These are phyloP conservation scores for Nyleta sp. DNA, from an alignment of 2,888 invertebrate genomes.

Conservation along the genomic window DNA sequence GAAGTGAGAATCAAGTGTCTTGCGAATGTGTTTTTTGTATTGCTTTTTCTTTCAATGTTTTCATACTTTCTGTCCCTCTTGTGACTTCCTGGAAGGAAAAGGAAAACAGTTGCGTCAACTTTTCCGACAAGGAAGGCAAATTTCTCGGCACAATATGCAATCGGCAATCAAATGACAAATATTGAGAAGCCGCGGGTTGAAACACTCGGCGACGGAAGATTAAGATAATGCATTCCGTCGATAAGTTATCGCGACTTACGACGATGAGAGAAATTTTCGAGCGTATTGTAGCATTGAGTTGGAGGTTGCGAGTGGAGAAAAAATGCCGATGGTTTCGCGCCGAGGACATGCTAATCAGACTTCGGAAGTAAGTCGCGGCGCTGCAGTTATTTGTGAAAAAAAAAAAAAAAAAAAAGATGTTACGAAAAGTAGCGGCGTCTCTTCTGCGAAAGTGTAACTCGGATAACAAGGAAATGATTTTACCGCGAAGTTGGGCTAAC, in stretches of 20 bases:
- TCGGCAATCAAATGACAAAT: neutral
- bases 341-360: slow-evolving; percentile 12
- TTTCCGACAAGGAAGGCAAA: too few relatives aligned
- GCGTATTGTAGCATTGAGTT: neutral
- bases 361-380: slow-evolving; percentile 4
- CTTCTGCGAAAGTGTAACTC: neutral
- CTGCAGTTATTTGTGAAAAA: neutral
- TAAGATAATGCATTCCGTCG: neutral
- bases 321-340: neutral
- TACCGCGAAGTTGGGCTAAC: neutral
- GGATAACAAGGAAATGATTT: neutral
- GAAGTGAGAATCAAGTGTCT: too few relatives aligned
- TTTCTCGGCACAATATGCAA: too few relatives aligned
- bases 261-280: neutral
- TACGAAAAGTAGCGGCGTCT: neutral
- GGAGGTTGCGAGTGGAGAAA: neutral
- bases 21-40: too few relatives aligned
- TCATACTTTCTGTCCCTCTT: too few relatives aligned
- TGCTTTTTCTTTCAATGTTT: too few relatives aligned
- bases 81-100: too few relatives aligned
- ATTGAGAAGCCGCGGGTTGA: neutral
- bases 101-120: too few relatives aligned
- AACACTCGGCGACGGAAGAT: neutral
- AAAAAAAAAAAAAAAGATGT: neutral
- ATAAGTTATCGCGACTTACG: slow-evolving; percentile 8